These are phyloP conservation scores for Ammodytes dubius DNA, from an alignment of 2,113 vertebrate genomes.

Conservation along the genomic window DNA sequence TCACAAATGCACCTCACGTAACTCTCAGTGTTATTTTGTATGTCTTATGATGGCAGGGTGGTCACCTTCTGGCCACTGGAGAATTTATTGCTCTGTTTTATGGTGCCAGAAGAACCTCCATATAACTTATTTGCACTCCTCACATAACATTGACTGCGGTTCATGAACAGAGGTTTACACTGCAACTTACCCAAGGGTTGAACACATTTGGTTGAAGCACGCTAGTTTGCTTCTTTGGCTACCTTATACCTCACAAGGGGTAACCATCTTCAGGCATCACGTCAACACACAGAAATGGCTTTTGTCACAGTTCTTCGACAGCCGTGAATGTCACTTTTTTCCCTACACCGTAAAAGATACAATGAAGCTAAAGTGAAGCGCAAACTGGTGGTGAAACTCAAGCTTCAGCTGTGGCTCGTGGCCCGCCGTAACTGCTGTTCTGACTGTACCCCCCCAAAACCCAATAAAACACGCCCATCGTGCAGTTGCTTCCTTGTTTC, in stretches of 20 bases:
- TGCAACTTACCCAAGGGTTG: not conserved
- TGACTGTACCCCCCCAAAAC: slow-evolving; percentile 54
- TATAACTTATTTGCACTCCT: slow-evolving; percentile 42
- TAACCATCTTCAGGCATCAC: not conserved
- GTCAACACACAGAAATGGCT: not conserved
- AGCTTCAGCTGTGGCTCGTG: slow-evolving; percentile 73
- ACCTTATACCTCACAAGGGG: not conserved
- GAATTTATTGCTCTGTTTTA: slow-evolving; percentile 59
- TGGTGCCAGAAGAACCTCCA: slow-evolving; percentile 28
- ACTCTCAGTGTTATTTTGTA: slow-evolving; percentile 3
- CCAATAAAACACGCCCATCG: slow-evolving; percentile 72
- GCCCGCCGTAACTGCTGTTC: slow-evolving; percentile 66
- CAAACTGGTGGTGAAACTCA: slow-evolving; percentile 59
- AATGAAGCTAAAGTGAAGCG: slow-evolving; percentile 31
- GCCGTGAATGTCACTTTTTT: slow-evolving; percentile 33
- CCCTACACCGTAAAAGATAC: not conserved
- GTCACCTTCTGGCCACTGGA: slow-evolving; percentile 51
- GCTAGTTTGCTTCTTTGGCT: not conserved
- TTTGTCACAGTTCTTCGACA: not conserved
- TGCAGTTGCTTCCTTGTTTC: slow-evolving; percentile 77
- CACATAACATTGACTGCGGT: slow-evolving; percentile 8
- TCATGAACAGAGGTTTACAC: slow-evolving; percentile 22
- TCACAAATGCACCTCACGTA: not conserved
- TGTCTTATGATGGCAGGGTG: slow-evolving; percentile 24
- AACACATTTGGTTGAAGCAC: not conserved